Evolutionary conservation across 64 coral and sea anemone species (phyloP).

Genomic region (Montipora efflorescens): DNA sequence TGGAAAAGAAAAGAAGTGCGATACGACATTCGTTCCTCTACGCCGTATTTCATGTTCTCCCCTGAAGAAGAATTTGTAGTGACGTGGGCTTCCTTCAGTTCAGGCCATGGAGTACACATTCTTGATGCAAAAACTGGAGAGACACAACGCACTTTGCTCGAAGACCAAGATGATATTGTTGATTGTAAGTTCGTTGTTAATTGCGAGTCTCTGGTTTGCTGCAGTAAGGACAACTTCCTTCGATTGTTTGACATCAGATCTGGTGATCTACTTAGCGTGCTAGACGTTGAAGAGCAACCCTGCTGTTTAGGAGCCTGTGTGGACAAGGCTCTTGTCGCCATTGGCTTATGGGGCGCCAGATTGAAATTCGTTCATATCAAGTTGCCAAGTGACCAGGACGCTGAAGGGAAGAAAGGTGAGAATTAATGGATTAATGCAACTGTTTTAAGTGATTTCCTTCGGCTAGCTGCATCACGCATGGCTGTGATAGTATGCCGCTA

Average conservation of each 20-base stretch:
- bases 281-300: neutral
- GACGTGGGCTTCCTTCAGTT: neutral
- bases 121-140: neutral
- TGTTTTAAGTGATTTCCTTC: too few species aligned
- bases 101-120: neutral
- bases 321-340: neutral
- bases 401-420: too few species aligned
- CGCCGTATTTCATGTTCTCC: neutral
- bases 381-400: too few species aligned
- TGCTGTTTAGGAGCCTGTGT: slow-evolving; percentile 5
- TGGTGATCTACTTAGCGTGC: neutral
- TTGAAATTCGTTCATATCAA: neutral
- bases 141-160: neutral
- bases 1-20: neutral
- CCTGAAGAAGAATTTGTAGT: neutral
- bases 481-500: too few species aligned
- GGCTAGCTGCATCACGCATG: too few species aligned
- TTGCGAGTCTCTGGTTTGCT: neutral
- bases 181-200: slow-evolving; percentile 7
- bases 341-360: neutral
- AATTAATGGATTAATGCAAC: too few species aligned
- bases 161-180: neutral
- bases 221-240: neutral
- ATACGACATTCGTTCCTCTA: too few species aligned
- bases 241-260: slow-evolving; percentile 10